phyloP scores from a whole-genome alignment of 2,797 vertebrate genomes.

The Pelodytes ibericus region DNA sequence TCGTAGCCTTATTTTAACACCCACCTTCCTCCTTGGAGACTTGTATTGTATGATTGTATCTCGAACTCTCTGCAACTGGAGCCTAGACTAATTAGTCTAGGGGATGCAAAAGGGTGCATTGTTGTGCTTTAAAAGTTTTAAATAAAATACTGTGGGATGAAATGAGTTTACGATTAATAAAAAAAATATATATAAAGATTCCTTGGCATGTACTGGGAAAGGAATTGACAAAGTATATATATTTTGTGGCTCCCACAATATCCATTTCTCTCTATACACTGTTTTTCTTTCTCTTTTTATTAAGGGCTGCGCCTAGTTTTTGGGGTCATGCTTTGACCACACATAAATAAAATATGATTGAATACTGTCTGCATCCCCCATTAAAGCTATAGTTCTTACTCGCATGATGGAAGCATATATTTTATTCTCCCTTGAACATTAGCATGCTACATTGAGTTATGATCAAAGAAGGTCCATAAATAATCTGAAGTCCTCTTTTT shows the following conservation, averaged over 20 bases:
- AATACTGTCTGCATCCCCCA: constrained; percentile 26
- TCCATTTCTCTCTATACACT: constrained; percentile 70
- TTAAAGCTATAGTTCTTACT: neutral
- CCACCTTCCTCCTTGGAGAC: constrained; percentile 64
- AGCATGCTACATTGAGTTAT: constrained; percentile 14
- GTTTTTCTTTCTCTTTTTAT: constrained; percentile 76
- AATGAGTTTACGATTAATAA: constrained; percentile 67
- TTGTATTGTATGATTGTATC: constrained; percentile 63
- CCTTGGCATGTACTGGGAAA: constrained; percentile 74
- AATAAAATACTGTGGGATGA: constrained; percentile 65
- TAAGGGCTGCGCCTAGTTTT: constrained; percentile 84
- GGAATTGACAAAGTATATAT: constrained; percentile 70
- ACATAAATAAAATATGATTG: constrained; percentile 12
- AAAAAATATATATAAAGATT: constrained; percentile 56
- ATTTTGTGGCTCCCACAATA: constrained; percentile 72
- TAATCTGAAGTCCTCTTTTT: neutral
- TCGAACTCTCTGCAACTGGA: constrained; percentile 62
- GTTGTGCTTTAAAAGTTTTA: constrained; percentile 66
- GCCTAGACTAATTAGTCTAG: constrained; percentile 69
- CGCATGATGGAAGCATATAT: neutral
- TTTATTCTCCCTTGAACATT: neutral
- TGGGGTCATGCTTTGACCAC: constrained; percentile 55
- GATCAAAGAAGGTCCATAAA: neutral
- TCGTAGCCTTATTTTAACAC: constrained; percentile 61
- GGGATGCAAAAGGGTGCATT: constrained; percentile 61